A percentile compares a stretch with the other conserved stretches of the same genome.
Evolutionary conservation across 2,797 vertebrate species (phyloP).

Genomic region (Chrosomus eos): DNA sequence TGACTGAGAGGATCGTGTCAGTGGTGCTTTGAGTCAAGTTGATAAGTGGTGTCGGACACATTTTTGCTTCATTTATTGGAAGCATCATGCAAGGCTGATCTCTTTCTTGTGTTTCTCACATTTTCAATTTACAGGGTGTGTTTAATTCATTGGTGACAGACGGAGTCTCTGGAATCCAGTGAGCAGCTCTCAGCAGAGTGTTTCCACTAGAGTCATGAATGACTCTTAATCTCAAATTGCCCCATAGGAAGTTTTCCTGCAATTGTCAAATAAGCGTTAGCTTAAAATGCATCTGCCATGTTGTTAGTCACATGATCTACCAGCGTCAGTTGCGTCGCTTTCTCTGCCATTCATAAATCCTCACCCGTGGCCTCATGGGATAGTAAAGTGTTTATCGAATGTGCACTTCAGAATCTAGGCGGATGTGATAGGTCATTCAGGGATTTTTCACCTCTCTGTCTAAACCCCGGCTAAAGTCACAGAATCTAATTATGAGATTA

Average conservation of each 20-base stretch:
- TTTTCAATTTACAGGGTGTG: neutral
- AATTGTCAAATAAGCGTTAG: conserved; percentile 9
- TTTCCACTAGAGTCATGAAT: conserved; percentile 1
- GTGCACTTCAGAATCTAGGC: neutral
- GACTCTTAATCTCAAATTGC: neutral
- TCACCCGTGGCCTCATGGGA: neutral
- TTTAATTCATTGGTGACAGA: conserved; percentile 4
- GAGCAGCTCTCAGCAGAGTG: neutral
- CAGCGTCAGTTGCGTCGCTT: neutral
- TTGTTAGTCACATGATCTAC: neutral
- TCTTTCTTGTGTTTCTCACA: neutral
- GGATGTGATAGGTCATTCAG: neutral
- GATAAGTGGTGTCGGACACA: neutral
- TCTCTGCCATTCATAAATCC: neutral
- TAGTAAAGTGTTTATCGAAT: neutral
- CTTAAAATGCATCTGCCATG: neutral
- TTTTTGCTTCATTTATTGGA: conserved; percentile 22
- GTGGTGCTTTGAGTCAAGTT: conserved; percentile 9
- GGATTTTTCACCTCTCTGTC: too few species aligned
- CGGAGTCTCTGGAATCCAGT: neutral
- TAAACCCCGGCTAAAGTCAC: too few species aligned
- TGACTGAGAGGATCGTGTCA: conserved; percentile 27
- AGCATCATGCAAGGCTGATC: neutral
- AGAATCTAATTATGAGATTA: too few species aligned
- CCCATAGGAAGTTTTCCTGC: neutral